Evolutionary conservation across 2,888 invertebrate species (phyloP).

Genomic region (Hymenopus coronatus): DNA sequence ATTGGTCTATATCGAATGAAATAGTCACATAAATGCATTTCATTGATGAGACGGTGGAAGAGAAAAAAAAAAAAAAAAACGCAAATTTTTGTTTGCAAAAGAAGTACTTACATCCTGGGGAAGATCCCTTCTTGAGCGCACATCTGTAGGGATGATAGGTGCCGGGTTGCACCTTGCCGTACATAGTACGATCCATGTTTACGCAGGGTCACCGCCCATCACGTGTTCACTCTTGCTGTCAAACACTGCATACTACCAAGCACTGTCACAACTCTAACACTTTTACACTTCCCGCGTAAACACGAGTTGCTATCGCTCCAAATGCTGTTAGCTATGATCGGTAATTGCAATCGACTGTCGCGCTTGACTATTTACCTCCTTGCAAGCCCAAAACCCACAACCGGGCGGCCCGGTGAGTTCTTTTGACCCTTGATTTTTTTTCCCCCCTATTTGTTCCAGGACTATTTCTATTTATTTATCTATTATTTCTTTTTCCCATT

Average conservation of each 20-base stretch:
- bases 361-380: neutral
- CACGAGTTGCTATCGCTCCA: no score
- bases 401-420: neutral
- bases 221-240: neutral
- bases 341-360: neutral
- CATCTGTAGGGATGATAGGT: constrained; percentile 84
- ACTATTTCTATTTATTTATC: neutral
- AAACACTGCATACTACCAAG: neutral
- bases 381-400: neutral
- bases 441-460: neutral
- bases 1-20: no score
- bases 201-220: constrained; percentile 51
- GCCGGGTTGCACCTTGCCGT: constrained; percentile 81
- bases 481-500: neutral
- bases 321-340: neutral
- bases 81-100: neutral
- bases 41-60: no score
- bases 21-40: no score
- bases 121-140: constrained; percentile 75
- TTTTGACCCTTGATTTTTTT: neutral
- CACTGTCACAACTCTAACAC: neutral
- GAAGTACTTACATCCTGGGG: constrained; percentile 79
- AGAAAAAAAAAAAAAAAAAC: no score
- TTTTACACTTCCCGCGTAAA: no score
- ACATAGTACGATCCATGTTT: constrained; percentile 84